Base-by-base conservation (phyloP, 1,140 invertebrate species). In the Nephila pilipes region DNA sequence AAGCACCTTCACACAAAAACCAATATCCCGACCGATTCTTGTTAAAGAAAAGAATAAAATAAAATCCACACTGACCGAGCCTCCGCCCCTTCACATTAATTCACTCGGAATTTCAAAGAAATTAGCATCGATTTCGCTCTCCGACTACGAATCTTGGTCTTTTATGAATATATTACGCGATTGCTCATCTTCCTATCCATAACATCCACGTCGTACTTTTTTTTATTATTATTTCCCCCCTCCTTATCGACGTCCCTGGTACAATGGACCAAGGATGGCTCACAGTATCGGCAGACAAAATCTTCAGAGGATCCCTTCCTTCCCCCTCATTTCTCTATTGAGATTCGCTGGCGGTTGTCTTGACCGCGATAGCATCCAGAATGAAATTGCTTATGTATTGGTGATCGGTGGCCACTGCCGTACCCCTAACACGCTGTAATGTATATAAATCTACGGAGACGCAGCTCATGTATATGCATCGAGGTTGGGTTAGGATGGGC, bases 91-190 rank as follows among this genome's bases (percentile, higher is more conserved):
- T 54, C 36, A 22, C 87, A 75, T 89, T 89, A 87, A 87, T 87
- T 87, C 85, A 38, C 58, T 60, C 32, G 29, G 36, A 79, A 75
- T 89, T 89, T 55, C 36, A 79, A 89, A 89, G 87, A 89, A 89
- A 89, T 89, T 89, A 89, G 87, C 87, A 79, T 89, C 87, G 87
- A 89, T 89, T 79, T 75, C 38, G 14, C 14, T 22, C 22, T n/a
- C 12, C 16, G 29, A 22, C 20, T 89, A 46, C 60, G 83, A 75
- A 75, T 54, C n/a, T 29, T 25, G 14, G 32, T 54, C 85, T 87
- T 87, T 63, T 79, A 89, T 89, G 87, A 89, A 89, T 89, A 89
- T 79, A 89, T 89, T 89, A 89, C 65, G n/a, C 36, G 58, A 25
- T 58, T 18, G 57, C 22, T 55, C 69, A 75, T 75, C 69, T 75